Conservation (phyloP, 2,797 vertebrate genomes). For the Gymnocypris eckloni region DNA sequence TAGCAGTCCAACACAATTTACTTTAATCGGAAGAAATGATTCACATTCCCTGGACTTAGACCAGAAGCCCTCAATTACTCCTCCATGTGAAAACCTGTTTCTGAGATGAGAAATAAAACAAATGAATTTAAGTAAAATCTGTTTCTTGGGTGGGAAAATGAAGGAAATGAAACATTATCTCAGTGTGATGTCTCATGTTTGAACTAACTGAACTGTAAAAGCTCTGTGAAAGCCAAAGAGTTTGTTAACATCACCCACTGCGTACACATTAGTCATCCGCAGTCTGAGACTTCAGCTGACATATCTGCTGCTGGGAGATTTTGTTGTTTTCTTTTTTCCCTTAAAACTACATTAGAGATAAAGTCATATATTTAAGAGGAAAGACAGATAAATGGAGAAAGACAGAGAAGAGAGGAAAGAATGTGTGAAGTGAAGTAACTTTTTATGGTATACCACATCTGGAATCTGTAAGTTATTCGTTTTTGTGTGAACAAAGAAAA, state of each 20-base stretch:
- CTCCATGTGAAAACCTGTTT: slow-evolving; percentile 5
- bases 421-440: not conserved
- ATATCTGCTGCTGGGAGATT: slow-evolving; percentile 39
- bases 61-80: not conserved
- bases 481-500: not conserved
- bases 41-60: slow-evolving; percentile 20
- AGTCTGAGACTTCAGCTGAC: slow-evolving; percentile 43
- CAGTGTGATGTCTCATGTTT: slow-evolving; percentile 26
- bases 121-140: slow-evolving; percentile 11
- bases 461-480: not conserved
- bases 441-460: not conserved
- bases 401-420: not conserved
- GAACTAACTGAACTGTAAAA: slow-evolving; percentile 37
- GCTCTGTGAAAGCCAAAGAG: slow-evolving; percentile 24
- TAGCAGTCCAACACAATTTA: not conserved
- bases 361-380: not conserved
- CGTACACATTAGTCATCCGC: slow-evolving; percentile 49
- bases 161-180: slow-evolving; percentile 16
- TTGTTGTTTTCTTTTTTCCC: slow-evolving; percentile 8
- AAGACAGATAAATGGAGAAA: not conserved
- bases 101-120: not conserved
- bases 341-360: slow-evolving; percentile 23
- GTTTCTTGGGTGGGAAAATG: slow-evolving; percentile 4
- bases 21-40: slow-evolving; percentile 15
- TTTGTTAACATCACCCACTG: slow-evolving; percentile 45